Evolutionary conservation across 1,140 invertebrate genomes (phyloP).

Genomic region (Phthorimaea operculella): DNA sequence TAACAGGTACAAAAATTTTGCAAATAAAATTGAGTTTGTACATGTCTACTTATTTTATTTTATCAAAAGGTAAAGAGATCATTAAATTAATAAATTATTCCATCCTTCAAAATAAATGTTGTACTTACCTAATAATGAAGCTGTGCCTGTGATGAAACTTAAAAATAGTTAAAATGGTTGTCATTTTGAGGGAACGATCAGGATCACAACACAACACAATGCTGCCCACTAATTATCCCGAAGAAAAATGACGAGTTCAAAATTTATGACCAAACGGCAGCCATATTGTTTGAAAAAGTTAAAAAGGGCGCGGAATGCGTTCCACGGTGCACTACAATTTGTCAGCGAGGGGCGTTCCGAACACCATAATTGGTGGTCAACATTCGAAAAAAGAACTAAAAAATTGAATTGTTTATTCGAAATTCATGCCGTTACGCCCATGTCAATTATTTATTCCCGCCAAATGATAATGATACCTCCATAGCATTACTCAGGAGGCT

Average conservation of each 20-base stretch:
- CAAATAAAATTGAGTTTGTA: too few species aligned
- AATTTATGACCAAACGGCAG: conserved; percentile 17
- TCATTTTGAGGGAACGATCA: too few species aligned
- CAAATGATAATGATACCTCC: background rate
- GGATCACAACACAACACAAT: too few species aligned
- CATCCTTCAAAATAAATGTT: too few species aligned
- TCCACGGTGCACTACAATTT: conserved; percentile 34
- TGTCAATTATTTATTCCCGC: conserved; percentile 1
- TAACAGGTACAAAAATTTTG: background rate
- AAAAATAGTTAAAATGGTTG: too few species aligned
- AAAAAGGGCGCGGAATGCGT: conserved; percentile 27
- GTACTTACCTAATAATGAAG: too few species aligned
- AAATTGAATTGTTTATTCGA: conserved; percentile 35
- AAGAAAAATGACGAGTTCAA: background rate
- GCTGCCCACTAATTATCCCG: background rate
- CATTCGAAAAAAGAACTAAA: conserved; percentile 37
- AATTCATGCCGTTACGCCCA: conserved; percentile 28
- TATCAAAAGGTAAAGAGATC: too few species aligned
- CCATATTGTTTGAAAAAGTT: conserved; percentile 29
- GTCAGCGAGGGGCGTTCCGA: conserved; percentile 49
- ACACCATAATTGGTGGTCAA: conserved; percentile 45
- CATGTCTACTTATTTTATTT: too few species aligned
- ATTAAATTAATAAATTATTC: too few species aligned
- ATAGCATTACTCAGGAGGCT: background rate
- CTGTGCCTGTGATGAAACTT: too few species aligned